phyloP scores from a whole-genome alignment of 1,140 invertebrate species.

The Coenobita brevimanus region DNA sequence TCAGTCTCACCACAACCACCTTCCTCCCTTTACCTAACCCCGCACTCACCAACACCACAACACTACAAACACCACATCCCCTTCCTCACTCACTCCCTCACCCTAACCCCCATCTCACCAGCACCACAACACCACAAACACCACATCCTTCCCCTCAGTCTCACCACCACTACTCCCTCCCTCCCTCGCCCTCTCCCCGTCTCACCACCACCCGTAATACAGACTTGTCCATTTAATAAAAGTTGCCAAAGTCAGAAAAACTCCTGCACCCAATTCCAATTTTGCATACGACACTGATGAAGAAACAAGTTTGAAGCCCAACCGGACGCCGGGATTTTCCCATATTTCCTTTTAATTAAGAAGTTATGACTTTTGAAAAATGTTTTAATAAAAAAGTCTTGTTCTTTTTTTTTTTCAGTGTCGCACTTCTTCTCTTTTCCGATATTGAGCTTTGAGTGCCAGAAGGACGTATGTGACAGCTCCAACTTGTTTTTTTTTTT shows the following conservation, averaged over 20 bases:
- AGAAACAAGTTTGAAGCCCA: conserved; percentile 59
- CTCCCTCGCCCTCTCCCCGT: not conserved
- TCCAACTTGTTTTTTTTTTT: not conserved
- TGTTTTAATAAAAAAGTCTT: conserved; percentile 64
- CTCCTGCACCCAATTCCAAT: conserved; percentile 64
- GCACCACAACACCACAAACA: not conserved
- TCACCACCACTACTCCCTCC: not conserved
- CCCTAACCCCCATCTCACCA: not conserved
- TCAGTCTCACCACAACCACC: not conserved
- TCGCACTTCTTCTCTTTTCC: conserved; percentile 52
- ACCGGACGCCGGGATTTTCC: conserved; percentile 61
- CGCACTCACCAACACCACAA: not conserved
- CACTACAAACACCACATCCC: not conserved
- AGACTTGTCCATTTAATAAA: conserved; percentile 67
- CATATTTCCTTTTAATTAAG: conserved; percentile 67
- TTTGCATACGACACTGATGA: conserved; percentile 66
- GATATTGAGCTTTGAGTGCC: conserved; percentile 43
- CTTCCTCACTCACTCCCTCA: not conserved
- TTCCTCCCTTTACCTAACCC: not conserved
- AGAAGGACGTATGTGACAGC: conserved; percentile 13
- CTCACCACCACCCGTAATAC: conserved; percentile 52
- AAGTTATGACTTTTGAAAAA: conserved; percentile 67
- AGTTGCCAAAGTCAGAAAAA: conserved; percentile 65
- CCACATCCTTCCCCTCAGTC: not conserved
- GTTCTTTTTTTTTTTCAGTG: conserved; percentile 27